Conservation (phyloP, 2,888 invertebrate genomes). For the Marronus borbonicus region DNA sequence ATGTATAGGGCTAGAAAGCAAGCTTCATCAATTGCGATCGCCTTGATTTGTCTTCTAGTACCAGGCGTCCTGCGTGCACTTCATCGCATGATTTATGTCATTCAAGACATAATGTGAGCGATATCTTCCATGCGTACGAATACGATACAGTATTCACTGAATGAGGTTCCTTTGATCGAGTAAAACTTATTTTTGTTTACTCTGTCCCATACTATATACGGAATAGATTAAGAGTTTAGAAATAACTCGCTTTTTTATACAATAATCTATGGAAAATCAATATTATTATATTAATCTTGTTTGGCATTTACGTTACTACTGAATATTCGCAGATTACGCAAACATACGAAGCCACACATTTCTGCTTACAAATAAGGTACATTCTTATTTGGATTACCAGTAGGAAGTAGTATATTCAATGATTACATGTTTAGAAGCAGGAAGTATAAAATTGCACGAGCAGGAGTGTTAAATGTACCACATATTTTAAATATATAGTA, state of each 20-base stretch:
- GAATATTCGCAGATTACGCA: too few relatives aligned
- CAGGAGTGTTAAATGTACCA: too few relatives aligned
- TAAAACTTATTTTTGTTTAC: constrained; percentile 7
- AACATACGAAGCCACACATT: too few relatives aligned
- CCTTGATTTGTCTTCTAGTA: constrained; percentile 62
- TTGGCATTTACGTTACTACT: too few relatives aligned
- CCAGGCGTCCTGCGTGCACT: constrained; percentile 62
- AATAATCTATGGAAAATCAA: constrained; percentile 4
- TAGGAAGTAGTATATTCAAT: too few relatives aligned
- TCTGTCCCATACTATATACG: constrained; percentile 13
- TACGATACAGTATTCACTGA: constrained; percentile 35
- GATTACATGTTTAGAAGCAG: too few relatives aligned
- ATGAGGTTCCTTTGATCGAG: constrained; percentile 7
- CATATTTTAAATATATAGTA: too few relatives aligned
- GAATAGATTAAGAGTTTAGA: constrained; percentile 16
- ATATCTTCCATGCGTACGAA: constrained; percentile 52
- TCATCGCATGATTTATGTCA: constrained; percentile 62
- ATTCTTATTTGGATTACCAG: too few relatives aligned
- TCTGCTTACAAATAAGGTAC: too few relatives aligned
- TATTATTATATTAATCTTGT: too few relatives aligned
- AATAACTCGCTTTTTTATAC: not conserved
- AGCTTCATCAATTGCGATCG: constrained; percentile 60
- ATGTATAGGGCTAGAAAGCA: constrained; percentile 52
- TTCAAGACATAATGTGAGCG: constrained; percentile 54
- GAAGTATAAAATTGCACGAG: too few relatives aligned